A percentile compares a stretch with the other conserved stretches of the same genome.
phyloP scores from a whole-genome alignment of 2,113 vertebrate genomes.

The Hipposideros armiger region DNA sequence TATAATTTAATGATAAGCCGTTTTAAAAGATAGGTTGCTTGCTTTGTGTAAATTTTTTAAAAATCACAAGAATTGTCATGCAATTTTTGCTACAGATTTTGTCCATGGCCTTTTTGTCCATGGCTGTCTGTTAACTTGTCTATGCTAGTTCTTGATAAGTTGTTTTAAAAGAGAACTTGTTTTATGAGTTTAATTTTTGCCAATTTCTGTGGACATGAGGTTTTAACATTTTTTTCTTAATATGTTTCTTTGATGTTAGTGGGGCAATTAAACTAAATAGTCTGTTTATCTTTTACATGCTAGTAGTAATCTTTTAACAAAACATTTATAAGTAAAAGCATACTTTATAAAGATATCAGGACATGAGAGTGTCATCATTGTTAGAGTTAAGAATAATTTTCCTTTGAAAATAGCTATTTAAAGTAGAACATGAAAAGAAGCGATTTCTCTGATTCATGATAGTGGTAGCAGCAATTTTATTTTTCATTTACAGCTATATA shows the following conservation, averaged over 20 bases:
- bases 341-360: constrained; percentile 20
- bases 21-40: constrained; percentile 20
- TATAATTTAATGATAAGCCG: neutral
- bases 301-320: constrained; percentile 5
- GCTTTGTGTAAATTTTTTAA: constrained; percentile 15
- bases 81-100: constrained; percentile 17
- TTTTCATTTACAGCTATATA: neutral
- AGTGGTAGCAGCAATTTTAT: neutral
- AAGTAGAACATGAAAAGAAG: constrained; percentile 58
- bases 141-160: constrained; percentile 44
- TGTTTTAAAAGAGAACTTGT: neutral
- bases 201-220: neutral
- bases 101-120: neutral
- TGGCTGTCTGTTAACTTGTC: constrained; percentile 20
- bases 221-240: constrained; percentile 46
- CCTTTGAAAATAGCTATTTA: constrained; percentile 43
- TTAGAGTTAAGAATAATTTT: constrained; percentile 39
- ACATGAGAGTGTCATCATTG: neutral
- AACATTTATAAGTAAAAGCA: constrained; percentile 15
- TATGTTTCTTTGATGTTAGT: constrained; percentile 50
- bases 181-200: constrained; percentile 48
- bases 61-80: neutral
- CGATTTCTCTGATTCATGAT: constrained; percentile 29
- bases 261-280: neutral
- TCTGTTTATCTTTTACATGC: constrained; percentile 48